phyloP scores from a whole-genome alignment of 1,140 invertebrate genomes.

The Himalopsyche phryganea region DNA sequence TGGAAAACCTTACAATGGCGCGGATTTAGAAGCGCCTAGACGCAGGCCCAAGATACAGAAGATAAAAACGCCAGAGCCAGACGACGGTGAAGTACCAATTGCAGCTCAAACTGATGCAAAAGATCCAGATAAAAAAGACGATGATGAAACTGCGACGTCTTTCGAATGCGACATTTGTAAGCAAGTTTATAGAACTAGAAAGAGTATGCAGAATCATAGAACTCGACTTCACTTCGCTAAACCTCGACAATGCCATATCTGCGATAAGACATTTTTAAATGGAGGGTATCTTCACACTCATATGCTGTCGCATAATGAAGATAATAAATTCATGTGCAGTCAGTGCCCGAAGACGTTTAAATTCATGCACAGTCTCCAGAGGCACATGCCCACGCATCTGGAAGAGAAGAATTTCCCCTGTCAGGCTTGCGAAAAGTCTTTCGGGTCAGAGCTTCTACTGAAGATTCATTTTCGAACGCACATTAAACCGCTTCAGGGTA shows the following conservation, averaged over 20 bases:
- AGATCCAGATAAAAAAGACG: conserved; percentile 20
- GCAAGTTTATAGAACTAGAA: conserved; percentile 37
- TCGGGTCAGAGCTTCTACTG: conserved; percentile 59
- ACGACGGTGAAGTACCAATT: conserved; percentile 20
- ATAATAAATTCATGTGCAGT: conserved; percentile 38
- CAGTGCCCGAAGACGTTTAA: conserved; percentile 46
- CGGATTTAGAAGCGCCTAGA: conserved; percentile 37
- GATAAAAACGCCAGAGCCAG: conserved; percentile 36
- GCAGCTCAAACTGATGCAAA: not conserved
- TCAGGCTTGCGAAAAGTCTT: conserved; percentile 56
- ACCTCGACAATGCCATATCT: conserved; percentile 39
- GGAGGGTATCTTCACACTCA: conserved; percentile 37
- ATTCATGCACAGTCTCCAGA: conserved; percentile 45
- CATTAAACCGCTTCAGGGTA: conserved; percentile 38
- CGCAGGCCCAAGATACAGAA: conserved; percentile 33
- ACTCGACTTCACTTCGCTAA: conserved; percentile 7
- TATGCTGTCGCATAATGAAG: conserved; percentile 37
- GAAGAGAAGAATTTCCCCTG: conserved; percentile 58
- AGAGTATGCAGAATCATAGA: conserved; percentile 28
- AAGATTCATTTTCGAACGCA: conserved; percentile 59
- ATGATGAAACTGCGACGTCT: conserved; percentile 33
- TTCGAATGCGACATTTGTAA: conserved; percentile 20
- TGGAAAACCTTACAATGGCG: conserved; percentile 39
- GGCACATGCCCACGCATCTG: conserved; percentile 51
- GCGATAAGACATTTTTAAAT: conserved; percentile 34